phyloP scores from a whole-genome alignment of 2,888 invertebrate species.

The Nesidiocoris tenuis region DNA sequence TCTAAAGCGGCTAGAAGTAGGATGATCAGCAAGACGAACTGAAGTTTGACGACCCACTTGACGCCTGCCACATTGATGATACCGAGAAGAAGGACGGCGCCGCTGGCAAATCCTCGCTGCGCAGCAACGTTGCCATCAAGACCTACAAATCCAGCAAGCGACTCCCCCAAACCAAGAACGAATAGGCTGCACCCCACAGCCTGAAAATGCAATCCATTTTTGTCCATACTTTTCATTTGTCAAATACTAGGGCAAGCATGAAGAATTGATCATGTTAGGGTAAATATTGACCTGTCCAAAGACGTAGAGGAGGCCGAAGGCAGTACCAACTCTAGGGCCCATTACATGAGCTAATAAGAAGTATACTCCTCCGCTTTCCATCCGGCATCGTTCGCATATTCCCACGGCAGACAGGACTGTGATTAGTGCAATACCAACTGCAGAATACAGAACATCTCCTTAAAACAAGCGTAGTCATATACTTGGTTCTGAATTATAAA shows the following conservation, averaged over 20 bases:
- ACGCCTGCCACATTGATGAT: constrained; percentile 94
- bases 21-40: constrained; percentile 82
- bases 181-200: constrained; percentile 95
- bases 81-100: constrained; percentile 80
- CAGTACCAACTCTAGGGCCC: constrained; percentile 89
- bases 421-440: constrained; percentile 84
- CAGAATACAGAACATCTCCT: constrained; percentile 52
- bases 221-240: no score
- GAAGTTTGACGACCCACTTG: constrained; percentile 95
- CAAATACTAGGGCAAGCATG: no score
- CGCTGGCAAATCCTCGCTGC: constrained; percentile 81
- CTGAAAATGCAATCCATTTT: constrained; percentile 58
- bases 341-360: constrained; percentile 91
- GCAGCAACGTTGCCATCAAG: constrained; percentile 73
- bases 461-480: no score
- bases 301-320: constrained; percentile 89
- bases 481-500: no score
- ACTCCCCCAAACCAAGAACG: constrained; percentile 95
- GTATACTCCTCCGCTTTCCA: constrained; percentile 97
- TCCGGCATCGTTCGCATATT: constrained; percentile 90
- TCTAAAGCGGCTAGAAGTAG: constrained; percentile 86
- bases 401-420: constrained; percentile 94
- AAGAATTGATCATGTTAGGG: no score
- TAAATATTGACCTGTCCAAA: constrained; percentile 91
- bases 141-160: constrained; percentile 82